Percentiles rank a stretch among this genome's conserved stretches.
These are phyloP conservation scores for Dromaius novaehollandiae DNA, from an alignment of 2,113 vertebrate species.

Conservation along the genomic window DNA sequence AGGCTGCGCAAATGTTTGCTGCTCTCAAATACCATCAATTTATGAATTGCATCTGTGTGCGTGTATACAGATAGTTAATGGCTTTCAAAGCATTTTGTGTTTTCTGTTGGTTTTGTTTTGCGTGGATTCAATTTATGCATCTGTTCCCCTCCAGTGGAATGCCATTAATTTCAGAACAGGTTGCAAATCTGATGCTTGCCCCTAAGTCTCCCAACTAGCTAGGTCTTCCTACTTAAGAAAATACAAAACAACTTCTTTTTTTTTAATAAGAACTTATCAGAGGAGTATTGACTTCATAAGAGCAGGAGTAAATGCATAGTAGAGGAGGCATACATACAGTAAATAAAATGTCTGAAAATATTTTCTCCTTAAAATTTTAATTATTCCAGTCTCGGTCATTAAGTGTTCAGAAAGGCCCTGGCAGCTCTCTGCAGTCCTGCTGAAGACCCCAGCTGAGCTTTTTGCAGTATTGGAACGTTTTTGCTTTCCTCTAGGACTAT, in stretches of 20 bases:
- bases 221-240: rapidly evolving
- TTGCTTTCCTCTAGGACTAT: not conserved
- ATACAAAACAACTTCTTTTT: not conserved
- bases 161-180: too few relatives aligned
- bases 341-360: not conserved
- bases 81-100: not conserved
- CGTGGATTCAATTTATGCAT: rapidly evolving
- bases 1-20: not conserved
- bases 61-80: not conserved
- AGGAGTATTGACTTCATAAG: rapidly evolving
- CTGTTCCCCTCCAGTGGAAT: rapidly evolving
- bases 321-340: rapidly evolving
- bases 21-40: too few relatives aligned
- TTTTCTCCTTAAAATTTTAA: not conserved
- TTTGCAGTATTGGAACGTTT: rapidly evolving
- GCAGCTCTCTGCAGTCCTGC: rapidly evolving
- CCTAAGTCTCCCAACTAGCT: rapidly evolving
- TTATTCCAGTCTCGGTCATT: rapidly evolving
- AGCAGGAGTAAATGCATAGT: rapidly evolving
- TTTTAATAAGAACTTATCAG: not conserved
- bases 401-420: not conserved
- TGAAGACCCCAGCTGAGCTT: too few relatives aligned
- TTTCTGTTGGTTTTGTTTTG: not conserved
- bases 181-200: too few relatives aligned
- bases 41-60: too few relatives aligned